Evolutionary conservation across 1,140 invertebrate genomes (phyloP).

Genomic region (Aphaenogaster rudis): DNA sequence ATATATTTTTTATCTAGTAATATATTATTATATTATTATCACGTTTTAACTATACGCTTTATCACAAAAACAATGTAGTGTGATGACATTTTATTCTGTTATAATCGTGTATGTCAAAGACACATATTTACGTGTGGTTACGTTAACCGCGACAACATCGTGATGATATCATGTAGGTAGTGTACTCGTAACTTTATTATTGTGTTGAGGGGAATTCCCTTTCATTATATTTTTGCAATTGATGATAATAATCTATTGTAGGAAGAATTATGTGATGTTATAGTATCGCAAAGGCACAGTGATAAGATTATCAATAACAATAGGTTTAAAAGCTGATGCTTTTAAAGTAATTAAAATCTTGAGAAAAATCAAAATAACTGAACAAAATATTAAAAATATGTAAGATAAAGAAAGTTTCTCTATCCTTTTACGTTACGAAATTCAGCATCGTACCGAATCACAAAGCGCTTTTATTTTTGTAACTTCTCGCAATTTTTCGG

Average conservation of each 20-base stretch:
- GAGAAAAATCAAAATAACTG: neutral
- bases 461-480: neutral
- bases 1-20: neutral
- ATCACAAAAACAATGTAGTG: neutral
- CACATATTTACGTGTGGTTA: neutral
- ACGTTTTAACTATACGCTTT: neutral
- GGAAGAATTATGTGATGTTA: neutral
- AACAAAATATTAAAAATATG: neutral
- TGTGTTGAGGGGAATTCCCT: neutral
- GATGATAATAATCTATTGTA: neutral
- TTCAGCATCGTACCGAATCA: neutral
- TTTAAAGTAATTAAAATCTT: neutral
- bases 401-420: neutral
- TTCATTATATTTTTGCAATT: conserved; percentile 6
- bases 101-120: neutral
- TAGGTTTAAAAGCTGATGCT: neutral
- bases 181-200: neutral
- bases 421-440: neutral
- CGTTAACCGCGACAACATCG: neutral
- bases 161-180: neutral
- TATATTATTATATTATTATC: too few species aligned
- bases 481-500: neutral
- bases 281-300: neutral
- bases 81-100: neutral
- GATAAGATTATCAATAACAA: neutral